Base-by-base conservation (phyloP, 37 sponge, comb jelly and placozoan species). In the Tethya wilhelma region DNA sequence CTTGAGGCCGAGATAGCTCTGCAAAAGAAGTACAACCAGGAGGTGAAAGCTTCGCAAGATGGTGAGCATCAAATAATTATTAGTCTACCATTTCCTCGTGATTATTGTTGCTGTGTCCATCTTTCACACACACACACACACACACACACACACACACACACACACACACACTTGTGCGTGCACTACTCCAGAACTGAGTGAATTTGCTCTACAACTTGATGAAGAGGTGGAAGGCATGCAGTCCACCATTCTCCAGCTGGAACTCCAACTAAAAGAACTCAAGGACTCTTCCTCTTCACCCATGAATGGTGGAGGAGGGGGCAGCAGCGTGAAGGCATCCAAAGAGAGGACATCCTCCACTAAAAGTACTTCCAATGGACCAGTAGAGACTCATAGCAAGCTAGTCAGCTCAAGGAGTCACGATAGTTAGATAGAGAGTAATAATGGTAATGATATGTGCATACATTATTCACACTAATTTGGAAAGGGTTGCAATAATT, bases 1-100 rank as follows among this genome's bases (percentile, higher is more conserved):
- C 78, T 97, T 33, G 95, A 97, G 59, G 91, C 94, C 62, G 95
- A 97, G 69, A 87, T 97, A 29, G 77, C 98, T 39, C 80, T 94
- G 38, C 95, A 94, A 68, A 97, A 92, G 72, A 94, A 86, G 44
- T 87, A 82, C 71, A 84, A 87, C 25, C 81, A 87, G 56, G 95
- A 94, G 53, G 56, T 97, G 60, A 90, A 90, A 72, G 60, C 37
- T 39, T 17, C 82, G 12, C 81, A 86, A 63, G 85, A 91, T 69
- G 91, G 91, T 91, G 36, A 6, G 57, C 3, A 45, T 3, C 0
- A 2, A 38, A 19, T 60, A 60, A 23, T 60, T 6, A 60, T 29
- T 44, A 8, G 6, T 11, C 33, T 7, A 9, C 8, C 11, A 44
- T 72, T 46, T 26, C 11, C 29, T 4, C 56, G 14, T 28, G 28